These are phyloP conservation scores for Cliona cf. orientalis DNA, from an alignment of 37 sponge, comb jelly and placozoan genomes.

Conservation along the genomic window DNA sequence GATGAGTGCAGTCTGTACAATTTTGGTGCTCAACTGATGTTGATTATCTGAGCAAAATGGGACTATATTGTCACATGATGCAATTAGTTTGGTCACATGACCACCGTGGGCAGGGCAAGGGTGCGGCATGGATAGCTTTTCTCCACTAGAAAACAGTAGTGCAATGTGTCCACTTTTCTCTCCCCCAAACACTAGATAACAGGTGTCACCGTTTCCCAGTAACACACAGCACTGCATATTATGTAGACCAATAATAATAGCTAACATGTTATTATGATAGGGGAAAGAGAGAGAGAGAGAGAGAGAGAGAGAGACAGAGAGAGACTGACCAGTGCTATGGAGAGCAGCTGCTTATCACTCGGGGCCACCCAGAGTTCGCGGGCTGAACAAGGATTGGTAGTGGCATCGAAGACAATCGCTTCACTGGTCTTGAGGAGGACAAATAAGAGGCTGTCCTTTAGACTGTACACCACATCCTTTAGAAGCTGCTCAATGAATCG, in stretches of 20 bases:
- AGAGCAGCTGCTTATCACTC: neutral
- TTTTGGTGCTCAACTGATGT: neutral
- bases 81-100: conserved; percentile 25
- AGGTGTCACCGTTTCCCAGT: neutral
- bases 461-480: conserved; percentile 49
- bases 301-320: neutral
- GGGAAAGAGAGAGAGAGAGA: neutral
- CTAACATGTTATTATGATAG: too few relatives aligned
- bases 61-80: conserved; percentile 20
- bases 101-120: conserved; percentile 62
- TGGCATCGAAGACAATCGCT: conserved; percentile 43
- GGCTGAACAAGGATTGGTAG: conserved; percentile 63
- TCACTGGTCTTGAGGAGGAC: conserved; percentile 53
- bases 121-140: conserved; percentile 26
- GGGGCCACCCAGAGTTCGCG: conserved; percentile 45
- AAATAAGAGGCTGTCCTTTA: conserved; percentile 15
- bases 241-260: neutral
- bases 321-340: neutral
- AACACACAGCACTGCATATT: conserved; percentile 1
- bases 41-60: neutral
- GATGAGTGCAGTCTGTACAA: conserved; percentile 4
- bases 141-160: conserved; percentile 21
- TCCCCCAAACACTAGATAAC: conserved; percentile 54
- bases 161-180: conserved; percentile 49
- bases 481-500: neutral